phyloP scores from a whole-genome alignment of 2,113 vertebrate species.

The Lepus americanus region DNA sequence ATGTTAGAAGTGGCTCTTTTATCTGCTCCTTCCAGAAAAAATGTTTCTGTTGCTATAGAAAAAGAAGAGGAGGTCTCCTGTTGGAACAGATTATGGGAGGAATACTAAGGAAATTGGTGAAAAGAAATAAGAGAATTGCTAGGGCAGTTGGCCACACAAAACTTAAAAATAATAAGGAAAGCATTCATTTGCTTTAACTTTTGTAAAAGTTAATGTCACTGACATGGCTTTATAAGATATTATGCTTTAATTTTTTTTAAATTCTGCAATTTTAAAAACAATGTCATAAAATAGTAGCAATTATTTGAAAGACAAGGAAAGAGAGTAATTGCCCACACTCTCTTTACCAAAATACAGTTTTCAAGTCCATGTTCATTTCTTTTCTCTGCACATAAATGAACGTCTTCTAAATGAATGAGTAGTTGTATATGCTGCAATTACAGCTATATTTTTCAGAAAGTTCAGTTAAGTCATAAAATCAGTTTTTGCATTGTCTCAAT shows the following conservation, averaged over 20 bases:
- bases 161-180: neutral
- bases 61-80: neutral
- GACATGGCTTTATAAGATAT: neutral
- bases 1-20: constrained; percentile 4
- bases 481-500: neutral
- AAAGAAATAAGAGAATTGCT: neutral
- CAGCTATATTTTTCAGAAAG: neutral
- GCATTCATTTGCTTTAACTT: neutral
- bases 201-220: neutral
- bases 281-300: neutral
- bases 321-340: neutral
- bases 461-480: neutral
- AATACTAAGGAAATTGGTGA: neutral
- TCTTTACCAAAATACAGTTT: neutral
- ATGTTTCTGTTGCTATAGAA: neutral
- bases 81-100: neutral
- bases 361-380: neutral
- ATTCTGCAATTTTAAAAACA: neutral
- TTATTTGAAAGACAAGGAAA: neutral
- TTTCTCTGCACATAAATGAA: neutral
- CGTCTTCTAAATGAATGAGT: neutral
- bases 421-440: neutral
- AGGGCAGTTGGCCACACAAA: neutral
- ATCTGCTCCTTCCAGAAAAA: constrained; percentile 33
- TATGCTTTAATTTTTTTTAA: neutral